Conservation (phyloP, 1,140 invertebrate genomes). For the Elysia chlorotica region DNA sequence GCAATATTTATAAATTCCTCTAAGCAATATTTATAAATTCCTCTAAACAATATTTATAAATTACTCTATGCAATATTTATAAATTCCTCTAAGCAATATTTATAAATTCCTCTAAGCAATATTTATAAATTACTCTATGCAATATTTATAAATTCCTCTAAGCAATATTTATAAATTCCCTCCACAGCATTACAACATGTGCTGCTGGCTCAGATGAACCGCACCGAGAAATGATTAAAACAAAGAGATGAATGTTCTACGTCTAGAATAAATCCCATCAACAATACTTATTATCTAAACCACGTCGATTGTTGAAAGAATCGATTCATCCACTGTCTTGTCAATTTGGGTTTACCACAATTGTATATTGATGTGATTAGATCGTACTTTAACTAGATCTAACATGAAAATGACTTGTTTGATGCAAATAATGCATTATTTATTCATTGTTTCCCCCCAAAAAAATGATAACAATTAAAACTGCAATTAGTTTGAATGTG, state of each 20-base stretch:
- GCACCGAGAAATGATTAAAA: constrained; percentile 40
- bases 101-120: neutral
- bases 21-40: neutral
- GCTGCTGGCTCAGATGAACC: constrained; percentile 39
- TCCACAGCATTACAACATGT: constrained; percentile 38
- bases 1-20: neutral
- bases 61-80: neutral
- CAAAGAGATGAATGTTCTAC: neutral
- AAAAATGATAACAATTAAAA: too few species aligned
- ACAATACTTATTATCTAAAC: neutral
- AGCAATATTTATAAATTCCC: neutral
- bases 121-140: neutral
- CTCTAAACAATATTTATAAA: neutral
- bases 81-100: neutral
- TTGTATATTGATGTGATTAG: neutral
- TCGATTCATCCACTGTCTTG: neutral
- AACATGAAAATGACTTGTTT: too few species aligned
- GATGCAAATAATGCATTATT: too few species aligned
- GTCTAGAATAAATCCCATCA: neutral
- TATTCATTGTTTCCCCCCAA: too few species aligned
- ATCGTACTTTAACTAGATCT: too few species aligned
- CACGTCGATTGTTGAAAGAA: neutral
- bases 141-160: neutral
- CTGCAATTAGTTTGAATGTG: too few species aligned
- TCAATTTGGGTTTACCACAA: neutral